A percentile compares a stretch with the other conserved stretches of the same genome.
Conservation (phyloP, 1,140 invertebrate genomes). For the Helicoverpa zea region DNA sequence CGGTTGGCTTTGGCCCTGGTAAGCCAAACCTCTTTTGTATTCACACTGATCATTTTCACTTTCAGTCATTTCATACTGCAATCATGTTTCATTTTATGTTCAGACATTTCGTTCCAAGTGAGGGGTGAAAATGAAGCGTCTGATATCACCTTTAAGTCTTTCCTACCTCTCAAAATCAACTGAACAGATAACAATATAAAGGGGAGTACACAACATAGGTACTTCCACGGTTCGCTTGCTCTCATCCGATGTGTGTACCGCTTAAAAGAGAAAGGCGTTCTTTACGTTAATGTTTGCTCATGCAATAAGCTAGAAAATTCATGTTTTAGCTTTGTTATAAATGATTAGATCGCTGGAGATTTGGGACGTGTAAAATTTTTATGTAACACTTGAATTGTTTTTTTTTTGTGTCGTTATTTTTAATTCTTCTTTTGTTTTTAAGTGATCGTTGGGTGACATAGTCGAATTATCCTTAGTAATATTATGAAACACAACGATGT, state of each 20-base stretch:
- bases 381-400: neutral
- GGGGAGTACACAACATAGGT: conserved; percentile 4
- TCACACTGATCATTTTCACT: no score
- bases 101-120: no score
- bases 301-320: conserved; percentile 25
- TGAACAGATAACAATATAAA: conserved; percentile 24
- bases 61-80: no score
- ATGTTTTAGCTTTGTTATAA: conserved; percentile 8
- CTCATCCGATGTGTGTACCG: conserved; percentile 8
- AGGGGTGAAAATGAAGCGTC: neutral
- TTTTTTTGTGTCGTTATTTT: neutral
- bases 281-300: conserved; percentile 15
- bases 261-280: conserved; percentile 11
- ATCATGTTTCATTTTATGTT: no score
- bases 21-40: no score
- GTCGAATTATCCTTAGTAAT: no score
- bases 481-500: no score
- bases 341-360: conserved; percentile 8
- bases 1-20: no score
- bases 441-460: no score
- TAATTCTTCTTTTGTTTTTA: neutral
- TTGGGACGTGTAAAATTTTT: conserved; percentile 13
- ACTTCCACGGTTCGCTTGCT: neutral
- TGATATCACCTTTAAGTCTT: neutral
- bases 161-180: neutral